Evolutionary conservation across 2,113 vertebrate genomes (phyloP), one percentile per base, ranked within the genome.

Genomic region (Marmota flaviventris): DNA sequence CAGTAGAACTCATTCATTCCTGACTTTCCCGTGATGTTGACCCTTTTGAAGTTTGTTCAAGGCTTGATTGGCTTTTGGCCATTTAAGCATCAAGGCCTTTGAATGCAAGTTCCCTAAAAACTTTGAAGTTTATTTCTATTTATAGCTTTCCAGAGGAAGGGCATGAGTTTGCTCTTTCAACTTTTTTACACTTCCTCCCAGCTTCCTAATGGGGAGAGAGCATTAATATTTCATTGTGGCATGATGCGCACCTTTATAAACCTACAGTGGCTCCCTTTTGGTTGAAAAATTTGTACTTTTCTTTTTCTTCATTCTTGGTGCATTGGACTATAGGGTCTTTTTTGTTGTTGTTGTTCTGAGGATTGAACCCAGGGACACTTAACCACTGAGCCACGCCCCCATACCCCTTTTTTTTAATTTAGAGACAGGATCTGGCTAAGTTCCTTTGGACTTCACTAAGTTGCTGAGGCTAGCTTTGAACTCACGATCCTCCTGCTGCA

Each of bases 61-160:
- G 69, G 9, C 22, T 81, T 81, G 51, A 85, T 90, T 95, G 61
- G 86, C 73, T 94, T 93, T 34, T 83, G 61, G 58, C 78, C 56
- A 17, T 83, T 86, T 85, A 83, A 75, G 78, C 69, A 75, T 70
- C 63, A 83, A 91, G 90, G 48, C 37, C 69, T 93, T 96, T 85
- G 73, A n/a, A 51, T 84, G 63, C 13, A 70, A 61, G 27, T 45
- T 90, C 72, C 72, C 72, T 77, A 45, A 78, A 34, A 39, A 75
- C 65, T 94, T 94, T 93, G 67, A 93, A 73, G 73, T 82, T 93
- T 45, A 67, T 85, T 93, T 83, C 86, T 89, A n/a, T 93, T 77
- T 90, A 56, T 83, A 89, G 65, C 75, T 86, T 93, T 94, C 29
- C 53, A 85, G 73, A 73, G 84, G 79, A 81, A 78, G 85, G 69